A percentile compares a stretch with the other conserved stretches of the same genome.
Conservation (phyloP, 2,888 invertebrate genomes). For the Diarsia rubi region DNA sequence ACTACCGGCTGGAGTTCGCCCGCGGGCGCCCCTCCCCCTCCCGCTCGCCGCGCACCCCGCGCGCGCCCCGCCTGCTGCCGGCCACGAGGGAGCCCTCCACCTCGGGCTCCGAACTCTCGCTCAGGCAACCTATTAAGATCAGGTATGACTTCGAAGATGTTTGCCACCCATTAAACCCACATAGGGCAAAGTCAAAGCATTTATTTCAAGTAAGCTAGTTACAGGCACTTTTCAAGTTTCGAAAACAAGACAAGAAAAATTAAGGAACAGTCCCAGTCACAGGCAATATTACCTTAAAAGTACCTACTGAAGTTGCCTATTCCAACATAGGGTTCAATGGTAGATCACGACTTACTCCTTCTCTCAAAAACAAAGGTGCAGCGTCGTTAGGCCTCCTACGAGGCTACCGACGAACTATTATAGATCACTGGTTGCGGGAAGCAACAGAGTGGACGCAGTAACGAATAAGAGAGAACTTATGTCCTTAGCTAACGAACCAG, state of each 20-base stretch:
- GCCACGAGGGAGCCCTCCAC: constrained; percentile 82
- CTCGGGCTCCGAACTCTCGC: constrained; percentile 86
- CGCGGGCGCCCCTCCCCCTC: constrained; percentile 91
- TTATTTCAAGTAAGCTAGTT: too few species aligned
- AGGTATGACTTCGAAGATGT: constrained; percentile 71
- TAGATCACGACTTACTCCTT: neutral
- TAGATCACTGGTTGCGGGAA: neutral
- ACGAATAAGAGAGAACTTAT: neutral
- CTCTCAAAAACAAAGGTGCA: neutral
- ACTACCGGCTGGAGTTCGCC: constrained; percentile 94
- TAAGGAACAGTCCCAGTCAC: too few species aligned
- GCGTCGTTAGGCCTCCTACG: neutral
- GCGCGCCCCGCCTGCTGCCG: constrained; percentile 82
- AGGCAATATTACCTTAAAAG: neutral
- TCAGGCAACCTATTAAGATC: constrained; percentile 85
- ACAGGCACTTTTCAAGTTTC: too few species aligned
- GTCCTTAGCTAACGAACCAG: neutral
- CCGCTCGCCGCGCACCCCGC: constrained; percentile 78
- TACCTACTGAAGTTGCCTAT: neutral
- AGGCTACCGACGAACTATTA: neutral
- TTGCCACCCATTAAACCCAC: too few species aligned
- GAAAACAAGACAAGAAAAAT: too few species aligned
- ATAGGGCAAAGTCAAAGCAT: too few species aligned
- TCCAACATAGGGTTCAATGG: neutral
- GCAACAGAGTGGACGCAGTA: neutral